Percentiles rank a stretch among this genome's conserved stretches.
Evolutionary conservation across 1,140 invertebrate species (phyloP).

Genomic region (Stenopsyche tienmushanensis): DNA sequence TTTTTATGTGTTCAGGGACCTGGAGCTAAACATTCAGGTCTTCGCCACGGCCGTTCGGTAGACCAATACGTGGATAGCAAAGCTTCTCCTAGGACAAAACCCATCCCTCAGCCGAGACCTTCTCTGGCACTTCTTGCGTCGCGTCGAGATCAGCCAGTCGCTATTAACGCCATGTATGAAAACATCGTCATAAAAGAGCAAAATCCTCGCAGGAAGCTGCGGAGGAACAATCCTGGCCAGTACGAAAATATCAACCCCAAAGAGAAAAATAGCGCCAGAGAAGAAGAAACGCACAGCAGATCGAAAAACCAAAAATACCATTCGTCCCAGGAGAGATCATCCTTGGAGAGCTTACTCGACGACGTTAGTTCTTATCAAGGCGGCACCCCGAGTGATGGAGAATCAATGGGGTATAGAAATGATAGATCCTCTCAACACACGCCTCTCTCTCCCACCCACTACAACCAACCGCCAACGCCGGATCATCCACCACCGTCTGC

Average conservation of each 20-base stretch:
- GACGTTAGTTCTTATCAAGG: conserved; percentile 47
- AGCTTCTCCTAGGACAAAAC: conserved; percentile 50
- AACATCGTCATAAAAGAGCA: conserved; percentile 71
- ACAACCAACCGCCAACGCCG: conserved; percentile 88
- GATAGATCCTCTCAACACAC: conserved; percentile 51
- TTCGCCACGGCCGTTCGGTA: conserved; percentile 69
- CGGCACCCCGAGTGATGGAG: conserved; percentile 50
- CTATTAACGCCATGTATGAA: conserved; percentile 71
- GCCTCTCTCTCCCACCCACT: conserved; percentile 80
- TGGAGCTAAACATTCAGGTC: conserved; percentile 55
- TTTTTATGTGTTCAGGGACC: conserved; percentile 46
- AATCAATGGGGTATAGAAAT: conserved; percentile 46
- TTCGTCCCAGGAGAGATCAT: conserved; percentile 60
- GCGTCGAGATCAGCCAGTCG: conserved; percentile 63
- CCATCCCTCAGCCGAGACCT: conserved; percentile 50
- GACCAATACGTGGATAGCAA: conserved; percentile 73
- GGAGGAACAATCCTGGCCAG: conserved; percentile 56
- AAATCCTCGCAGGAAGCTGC: conserved; percentile 70
- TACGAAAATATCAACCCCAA: conserved; percentile 63
- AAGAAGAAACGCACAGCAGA: conserved; percentile 43
- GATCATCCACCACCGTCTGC: conserved; percentile 94
- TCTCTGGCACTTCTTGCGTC: conserved; percentile 45
- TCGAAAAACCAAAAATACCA: conserved; percentile 49
- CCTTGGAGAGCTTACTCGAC: conserved; percentile 65
- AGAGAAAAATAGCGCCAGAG: conserved; percentile 60